phyloP scores from a whole-genome alignment of 53 echinoderm and acorn worm genomes.

The Antedon mediterranea region DNA sequence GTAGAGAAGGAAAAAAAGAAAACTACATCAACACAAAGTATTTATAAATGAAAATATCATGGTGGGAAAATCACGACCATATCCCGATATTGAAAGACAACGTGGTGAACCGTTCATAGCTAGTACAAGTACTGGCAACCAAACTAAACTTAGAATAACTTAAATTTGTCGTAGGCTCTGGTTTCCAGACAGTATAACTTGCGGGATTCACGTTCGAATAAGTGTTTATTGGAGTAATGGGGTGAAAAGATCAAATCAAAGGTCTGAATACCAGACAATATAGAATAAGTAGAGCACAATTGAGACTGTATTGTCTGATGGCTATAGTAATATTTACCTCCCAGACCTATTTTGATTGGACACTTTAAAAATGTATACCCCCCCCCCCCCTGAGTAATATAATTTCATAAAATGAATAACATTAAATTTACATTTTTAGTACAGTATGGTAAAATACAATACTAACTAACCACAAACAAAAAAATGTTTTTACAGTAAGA shows the following conservation, averaged over 20 bases:
- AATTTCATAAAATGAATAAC: no score
- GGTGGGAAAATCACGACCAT: background rate
- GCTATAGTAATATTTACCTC: slow-evolving; percentile 2
- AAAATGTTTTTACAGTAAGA: background rate
- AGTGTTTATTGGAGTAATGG: background rate
- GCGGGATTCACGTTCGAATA: background rate
- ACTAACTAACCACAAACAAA: background rate
- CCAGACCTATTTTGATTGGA: no score
- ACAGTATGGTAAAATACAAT: no score
- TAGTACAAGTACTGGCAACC: background rate
- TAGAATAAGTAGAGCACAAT: background rate
- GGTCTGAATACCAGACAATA: background rate
- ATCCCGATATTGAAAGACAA: background rate
- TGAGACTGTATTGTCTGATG: background rate
- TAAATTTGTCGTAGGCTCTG: background rate
- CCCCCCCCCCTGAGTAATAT: no score
- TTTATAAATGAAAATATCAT: background rate
- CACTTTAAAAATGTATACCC: no score
- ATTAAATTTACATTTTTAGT: no score
- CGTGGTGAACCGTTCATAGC: background rate
- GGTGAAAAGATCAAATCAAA: background rate
- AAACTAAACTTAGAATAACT: background rate
- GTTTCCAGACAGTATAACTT: background rate
- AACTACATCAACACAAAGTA: background rate
- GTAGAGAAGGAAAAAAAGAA: slow-evolving; percentile 8